Evolutionary conservation across 2,113 vertebrate species (phyloP), one percentile per base, ranked within the genome.

Genomic region (Gymnogyps californianus): DNA sequence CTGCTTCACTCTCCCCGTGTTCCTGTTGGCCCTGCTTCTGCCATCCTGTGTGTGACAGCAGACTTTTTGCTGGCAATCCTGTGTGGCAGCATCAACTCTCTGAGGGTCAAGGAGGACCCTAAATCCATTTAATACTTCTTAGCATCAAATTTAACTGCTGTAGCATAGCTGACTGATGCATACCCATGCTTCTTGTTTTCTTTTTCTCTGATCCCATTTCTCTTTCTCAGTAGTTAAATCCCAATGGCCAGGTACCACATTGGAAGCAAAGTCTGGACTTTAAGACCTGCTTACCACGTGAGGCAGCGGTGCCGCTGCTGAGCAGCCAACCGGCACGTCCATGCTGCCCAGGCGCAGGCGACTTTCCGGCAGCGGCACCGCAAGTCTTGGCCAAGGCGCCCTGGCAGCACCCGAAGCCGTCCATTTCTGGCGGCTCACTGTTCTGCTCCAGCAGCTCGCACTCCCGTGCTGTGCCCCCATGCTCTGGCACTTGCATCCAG

Each of bases 381-480:
- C 49, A n/a, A 72, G 24, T 7, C n/a, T 11, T 1, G 2, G 26
- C 21, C 64, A 18, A 17, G 16, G 26, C 5, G 1, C 7, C 1
- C 13, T 17, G 34, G 38, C 3, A 1, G 36, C 61, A 28, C 10
- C 15, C 22, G 9, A 31, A 75, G 32, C 38, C 13, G 0, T 28
- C n/a, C 31, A 8, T 22, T 44, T 34, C 52, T 52, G 46, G 52
- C 1, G 0, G 32, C 21, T 32, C 1, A 2, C 28, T 46, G 44
- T 59, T 58, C 69, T 51, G 44, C 77, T 51, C 36, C 44, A 22
- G 52, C 69, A 67, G 14, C 10, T 61, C 61, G 54, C 28, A 14
- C 0, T 21, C 40, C 15, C 0, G 5, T 7, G 22, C 49, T 38
- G 40, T 7, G 0, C 10, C 21, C 19, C 5, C 0, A 49, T 20